Evolutionary conservation across 2,888 invertebrate species (phyloP).

Genomic region (Beris chalybata): DNA sequence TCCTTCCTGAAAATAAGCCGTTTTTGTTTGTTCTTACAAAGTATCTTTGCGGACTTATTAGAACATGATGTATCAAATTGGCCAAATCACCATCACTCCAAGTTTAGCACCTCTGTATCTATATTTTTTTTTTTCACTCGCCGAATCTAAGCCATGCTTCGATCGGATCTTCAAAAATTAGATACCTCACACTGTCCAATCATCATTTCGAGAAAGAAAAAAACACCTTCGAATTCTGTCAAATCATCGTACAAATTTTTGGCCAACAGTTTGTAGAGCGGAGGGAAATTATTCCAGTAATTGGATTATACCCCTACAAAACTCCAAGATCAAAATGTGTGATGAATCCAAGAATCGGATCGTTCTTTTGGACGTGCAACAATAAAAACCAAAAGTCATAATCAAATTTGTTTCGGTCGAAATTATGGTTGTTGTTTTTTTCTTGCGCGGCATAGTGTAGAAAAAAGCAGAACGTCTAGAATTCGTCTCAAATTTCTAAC

Average conservation of each 20-base stretch:
- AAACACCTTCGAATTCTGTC: conserved; percentile 24
- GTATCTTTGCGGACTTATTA: background rate
- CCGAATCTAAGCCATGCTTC: no score
- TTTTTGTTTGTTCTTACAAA: conserved; percentile 29
- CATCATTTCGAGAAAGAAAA: no score
- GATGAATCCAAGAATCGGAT: background rate
- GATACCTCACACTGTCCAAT: no score
- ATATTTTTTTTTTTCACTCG: no score
- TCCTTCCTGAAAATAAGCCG: conserved; percentile 19
- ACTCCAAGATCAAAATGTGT: background rate
- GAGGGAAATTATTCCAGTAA: background rate
- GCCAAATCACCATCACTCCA: no score
- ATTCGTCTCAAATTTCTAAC: conserved; percentile 3
- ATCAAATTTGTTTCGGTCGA: conserved; percentile 37
- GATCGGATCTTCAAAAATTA: no score
- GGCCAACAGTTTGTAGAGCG: conserved; percentile 1
- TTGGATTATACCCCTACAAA: conserved; percentile 2
- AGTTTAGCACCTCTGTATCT: no score
- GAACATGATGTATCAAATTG: no score
- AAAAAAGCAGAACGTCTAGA: conserved; percentile 7
- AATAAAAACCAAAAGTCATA: conserved; percentile 37
- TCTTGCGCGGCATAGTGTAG: no score
- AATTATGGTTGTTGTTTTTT: conserved; percentile 5
- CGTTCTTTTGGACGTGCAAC: conserved; percentile 18
- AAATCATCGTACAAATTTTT: conserved; percentile 38